Percentiles rank a stretch among this genome's conserved stretches.
Conservation (phyloP, 2,113 vertebrate genomes). For the Numida meleagris region DNA sequence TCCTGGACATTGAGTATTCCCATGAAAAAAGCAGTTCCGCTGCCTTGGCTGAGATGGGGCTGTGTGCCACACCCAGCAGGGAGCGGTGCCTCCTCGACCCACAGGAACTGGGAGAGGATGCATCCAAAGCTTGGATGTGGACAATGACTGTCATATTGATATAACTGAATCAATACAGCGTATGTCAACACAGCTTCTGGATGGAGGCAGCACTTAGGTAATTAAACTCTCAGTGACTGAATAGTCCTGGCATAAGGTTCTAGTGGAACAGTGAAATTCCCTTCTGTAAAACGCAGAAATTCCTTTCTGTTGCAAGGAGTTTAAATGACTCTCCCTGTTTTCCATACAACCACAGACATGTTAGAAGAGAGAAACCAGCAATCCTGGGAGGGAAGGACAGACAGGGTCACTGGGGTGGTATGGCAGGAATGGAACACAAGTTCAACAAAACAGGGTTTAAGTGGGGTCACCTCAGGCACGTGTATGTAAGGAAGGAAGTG, state of each 20-base stretch:
- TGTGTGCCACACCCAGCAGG: neutral
- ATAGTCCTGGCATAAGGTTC: neutral
- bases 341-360: neutral
- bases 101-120: neutral
- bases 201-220: neutral
- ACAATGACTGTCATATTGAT: neutral
- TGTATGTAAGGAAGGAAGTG: neutral
- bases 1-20: neutral
- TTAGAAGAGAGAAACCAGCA: neutral
- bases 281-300: neutral
- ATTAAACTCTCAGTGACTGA: neutral
- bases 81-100: neutral
- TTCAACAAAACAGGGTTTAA: neutral
- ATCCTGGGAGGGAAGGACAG: too few relatives aligned
- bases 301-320: neutral
- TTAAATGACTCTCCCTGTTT: neutral
- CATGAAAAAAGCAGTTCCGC: neutral
- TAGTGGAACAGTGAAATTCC: neutral
- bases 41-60: neutral
- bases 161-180: neutral
- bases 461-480: neutral
- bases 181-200: neutral
- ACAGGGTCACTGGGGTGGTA: neutral
- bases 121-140: neutral
- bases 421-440: neutral